Evolutionary conservation across 2,113 vertebrate genomes (phyloP), one percentile per base, ranked within the genome.

Genomic region (Fregata magnificens): DNA sequence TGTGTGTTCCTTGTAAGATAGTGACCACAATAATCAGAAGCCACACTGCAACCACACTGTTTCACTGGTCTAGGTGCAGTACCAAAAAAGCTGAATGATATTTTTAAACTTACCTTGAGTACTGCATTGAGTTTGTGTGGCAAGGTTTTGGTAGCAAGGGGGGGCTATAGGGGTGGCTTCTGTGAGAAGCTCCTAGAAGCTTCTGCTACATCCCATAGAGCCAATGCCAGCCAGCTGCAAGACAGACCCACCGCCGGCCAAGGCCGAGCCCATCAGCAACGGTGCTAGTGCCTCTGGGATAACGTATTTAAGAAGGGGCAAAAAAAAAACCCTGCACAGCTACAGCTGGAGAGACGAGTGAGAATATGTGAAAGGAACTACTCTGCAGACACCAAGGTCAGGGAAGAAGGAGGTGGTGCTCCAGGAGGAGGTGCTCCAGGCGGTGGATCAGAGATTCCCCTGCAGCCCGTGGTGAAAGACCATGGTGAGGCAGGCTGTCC

Each of bases 201-300:
- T 58, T 58, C 56, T 13, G 32, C 56, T 6, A 58, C 22, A 32
- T 14, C 13, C 4, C 9, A n/a, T 5, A 24, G 9, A 59, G 34
- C 56, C 34, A 59, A 7, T 59, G 34, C 34, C 34, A 59, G 56
- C 13, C 4, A 2, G 9, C 34, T 59, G 34, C 34, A 59, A 59
- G 34, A n/a, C 1, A 2, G 34, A 59, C 34, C 56, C 6, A 1
- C 34, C 5, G 3, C 34, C n/a, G 34, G 6, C 34, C 56, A 58
- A 58, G 56, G 32, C 32, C 2, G 6, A 58, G 20, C 32, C 32
- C 32, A 34, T 58, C 55, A 58, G 32, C 8, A 5, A 15, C 1
- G 2, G 56, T n/a, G 56, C 32, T 58, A n/a, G 32, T 2, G 2
- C 20, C 20, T n/a, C 56, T 22, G 32, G 6, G 56, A 58, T 58